Percentiles rank a stretch among this genome's conserved stretches.
phyloP scores from a whole-genome alignment of 2,888 invertebrate genomes.

The Drosophila suboccidentalis region DNA sequence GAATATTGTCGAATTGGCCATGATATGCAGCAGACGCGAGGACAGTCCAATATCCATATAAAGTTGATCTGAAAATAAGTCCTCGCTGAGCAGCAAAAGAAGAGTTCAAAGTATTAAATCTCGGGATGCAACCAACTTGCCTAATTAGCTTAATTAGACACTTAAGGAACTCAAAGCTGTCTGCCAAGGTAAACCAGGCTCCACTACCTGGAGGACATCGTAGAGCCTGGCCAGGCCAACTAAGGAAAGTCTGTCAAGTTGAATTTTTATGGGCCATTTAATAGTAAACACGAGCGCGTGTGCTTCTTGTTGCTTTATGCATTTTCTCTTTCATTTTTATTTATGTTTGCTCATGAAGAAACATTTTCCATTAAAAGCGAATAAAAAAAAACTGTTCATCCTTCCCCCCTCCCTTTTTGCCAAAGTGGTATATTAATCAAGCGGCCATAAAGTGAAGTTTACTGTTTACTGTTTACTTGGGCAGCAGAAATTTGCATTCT shows the following conservation, averaged over 20 bases:
- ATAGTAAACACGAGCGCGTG: slow-evolving; percentile 40
- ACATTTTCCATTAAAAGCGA: slow-evolving; percentile 68
- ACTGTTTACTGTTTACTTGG: slow-evolving; percentile 57
- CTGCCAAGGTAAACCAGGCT: slow-evolving; percentile 16
- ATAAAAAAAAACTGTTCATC: slow-evolving; percentile 23
- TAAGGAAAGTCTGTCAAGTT: slow-evolving; percentile 32
- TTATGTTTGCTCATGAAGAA: slow-evolving; percentile 71
- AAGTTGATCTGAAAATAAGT: slow-evolving; percentile 85
- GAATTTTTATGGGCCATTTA: slow-evolving; percentile 64
- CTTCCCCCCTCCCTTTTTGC: slow-evolving; percentile 11
- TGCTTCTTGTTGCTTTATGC: slow-evolving; percentile 49
- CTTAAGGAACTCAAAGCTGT: slow-evolving; percentile 48
- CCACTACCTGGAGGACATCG: neutral
- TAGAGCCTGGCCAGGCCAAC: neutral
- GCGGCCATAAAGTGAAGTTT: slow-evolving; percentile 62
- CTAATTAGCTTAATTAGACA: slow-evolving; percentile 71
- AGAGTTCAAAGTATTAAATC: slow-evolving; percentile 41
- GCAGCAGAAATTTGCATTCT: slow-evolving; percentile 60
- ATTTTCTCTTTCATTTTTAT: slow-evolving; percentile 53
- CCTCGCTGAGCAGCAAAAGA: slow-evolving; percentile 75
- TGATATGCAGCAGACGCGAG: slow-evolving; percentile 82
- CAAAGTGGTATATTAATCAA: slow-evolving; percentile 64
- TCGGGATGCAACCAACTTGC: slow-evolving; percentile 25
- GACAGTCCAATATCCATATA: slow-evolving; percentile 85
- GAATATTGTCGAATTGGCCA: slow-evolving; percentile 85